These are phyloP conservation scores for Leptinotarsa texana DNA, from an alignment of 1,140 invertebrate genomes.

Conservation along the genomic window DNA sequence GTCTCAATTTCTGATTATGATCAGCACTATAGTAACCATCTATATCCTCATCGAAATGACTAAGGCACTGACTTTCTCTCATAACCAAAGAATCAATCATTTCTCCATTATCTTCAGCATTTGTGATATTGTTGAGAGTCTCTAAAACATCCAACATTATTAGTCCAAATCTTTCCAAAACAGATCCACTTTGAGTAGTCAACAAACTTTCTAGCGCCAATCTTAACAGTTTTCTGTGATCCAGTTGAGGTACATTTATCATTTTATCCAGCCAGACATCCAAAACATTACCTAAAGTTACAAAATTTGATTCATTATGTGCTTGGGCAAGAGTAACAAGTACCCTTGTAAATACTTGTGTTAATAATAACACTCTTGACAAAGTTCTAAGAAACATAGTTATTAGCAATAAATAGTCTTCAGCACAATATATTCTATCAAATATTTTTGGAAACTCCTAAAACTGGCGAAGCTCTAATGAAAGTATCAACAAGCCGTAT, in stretches of 20 bases:
- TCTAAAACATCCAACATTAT: conserved; percentile 81
- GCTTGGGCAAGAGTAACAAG: conserved; percentile 60
- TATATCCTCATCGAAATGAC: conserved; percentile 52
- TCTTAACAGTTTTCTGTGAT: conserved; percentile 80
- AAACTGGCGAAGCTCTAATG: conserved; percentile 65
- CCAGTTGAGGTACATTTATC: conserved; percentile 73
- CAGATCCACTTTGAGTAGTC: conserved; percentile 66
- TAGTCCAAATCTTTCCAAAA: conserved; percentile 73
- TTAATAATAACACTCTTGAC: conserved; percentile 75
- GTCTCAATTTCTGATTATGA: conserved; percentile 62
- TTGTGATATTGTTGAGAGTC: conserved; percentile 84
- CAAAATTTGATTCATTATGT: conserved; percentile 57
- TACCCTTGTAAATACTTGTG: conserved; percentile 72
- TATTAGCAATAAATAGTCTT: conserved; percentile 72
- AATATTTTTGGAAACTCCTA: conserved; percentile 70
- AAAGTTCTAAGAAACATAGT: conserved; percentile 79
- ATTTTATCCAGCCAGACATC: conserved; percentile 79
- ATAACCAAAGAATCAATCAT: conserved; percentile 58
- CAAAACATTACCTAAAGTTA: conserved; percentile 70
- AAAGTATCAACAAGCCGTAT: conserved; percentile 75
- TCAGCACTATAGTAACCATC: conserved; percentile 59
- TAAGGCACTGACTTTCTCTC: conserved; percentile 53
- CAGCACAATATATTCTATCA: conserved; percentile 67
- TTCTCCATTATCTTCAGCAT: conserved; percentile 68
- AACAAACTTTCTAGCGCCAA: conserved; percentile 82